Evolutionary conservation across 2,113 vertebrate genomes (phyloP).

Genomic region (cat (Felis catus)): F.catus_Fca126_mat1.0 CM031416.1:51172001-51172500

Average conservation of each 20-base stretch:
- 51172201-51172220: conserved; percentile 65
- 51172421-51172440: neutral
- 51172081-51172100: conserved; percentile 75
- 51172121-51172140: conserved; percentile 70
- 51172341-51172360: neutral
- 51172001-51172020: conserved; percentile 61
- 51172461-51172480: neutral
- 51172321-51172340: neutral
- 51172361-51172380: neutral
- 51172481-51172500: neutral
- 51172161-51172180: conserved; percentile 75
- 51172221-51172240: conserved; percentile 39
- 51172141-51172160: conserved; percentile 77
- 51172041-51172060: conserved; percentile 63
- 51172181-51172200: conserved; percentile 53
- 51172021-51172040: conserved; percentile 59
- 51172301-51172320: neutral
- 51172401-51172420: neutral
- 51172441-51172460: neutral
- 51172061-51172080: conserved; percentile 60
- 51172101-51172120: conserved; percentile 63
- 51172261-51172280: neutral
- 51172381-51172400: neutral
- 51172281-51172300: neutral
- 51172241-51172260: conserved; percentile 60